A percentile compares a stretch with the other conserved stretches of the same genome.
Evolutionary conservation across 2,113 vertebrate species (phyloP).

Genomic region (Agelaius phoeniceus): DNA sequence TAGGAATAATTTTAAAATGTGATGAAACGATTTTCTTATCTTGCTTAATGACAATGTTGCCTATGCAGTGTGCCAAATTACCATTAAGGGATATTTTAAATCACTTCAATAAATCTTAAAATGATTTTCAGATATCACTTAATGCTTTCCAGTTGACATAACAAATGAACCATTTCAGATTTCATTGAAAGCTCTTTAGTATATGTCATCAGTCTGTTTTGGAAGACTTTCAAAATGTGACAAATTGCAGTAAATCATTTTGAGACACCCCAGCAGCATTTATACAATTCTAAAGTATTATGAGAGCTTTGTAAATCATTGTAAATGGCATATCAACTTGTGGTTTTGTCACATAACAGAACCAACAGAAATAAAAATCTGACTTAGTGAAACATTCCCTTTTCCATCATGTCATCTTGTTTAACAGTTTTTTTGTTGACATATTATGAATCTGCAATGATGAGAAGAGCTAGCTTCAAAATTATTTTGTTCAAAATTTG

Average conservation of each 20-base stretch:
- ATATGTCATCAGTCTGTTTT: constrained; percentile 68
- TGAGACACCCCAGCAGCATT: constrained; percentile 8
- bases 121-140: constrained; percentile 75
- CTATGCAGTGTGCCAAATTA: constrained; percentile 56
- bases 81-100: constrained; percentile 72
- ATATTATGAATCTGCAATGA: neutral
- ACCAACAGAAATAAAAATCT: constrained; percentile 49
- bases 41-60: constrained; percentile 62
- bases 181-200: constrained; percentile 73
- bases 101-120: constrained; percentile 72
- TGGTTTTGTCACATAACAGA: constrained; percentile 44
- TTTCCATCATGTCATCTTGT: constrained; percentile 11
- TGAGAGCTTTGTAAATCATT: constrained; percentile 35
- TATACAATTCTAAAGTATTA: constrained; percentile 42
- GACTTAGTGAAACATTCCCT: neutral
- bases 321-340: constrained; percentile 27
- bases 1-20: constrained; percentile 61
- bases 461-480: neutral
- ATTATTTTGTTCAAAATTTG: constrained; percentile 11
- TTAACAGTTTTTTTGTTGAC: neutral
- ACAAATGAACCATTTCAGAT: constrained; percentile 74
- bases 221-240: constrained; percentile 71
- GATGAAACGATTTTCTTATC: constrained; percentile 57
- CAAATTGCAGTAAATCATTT: constrained; percentile 67
- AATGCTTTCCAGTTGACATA: constrained; percentile 73